Evolutionary conservation across 2,113 vertebrate genomes (phyloP), one percentile per base, ranked within the genome.

Genomic region (Chloroceryle aenea): DNA sequence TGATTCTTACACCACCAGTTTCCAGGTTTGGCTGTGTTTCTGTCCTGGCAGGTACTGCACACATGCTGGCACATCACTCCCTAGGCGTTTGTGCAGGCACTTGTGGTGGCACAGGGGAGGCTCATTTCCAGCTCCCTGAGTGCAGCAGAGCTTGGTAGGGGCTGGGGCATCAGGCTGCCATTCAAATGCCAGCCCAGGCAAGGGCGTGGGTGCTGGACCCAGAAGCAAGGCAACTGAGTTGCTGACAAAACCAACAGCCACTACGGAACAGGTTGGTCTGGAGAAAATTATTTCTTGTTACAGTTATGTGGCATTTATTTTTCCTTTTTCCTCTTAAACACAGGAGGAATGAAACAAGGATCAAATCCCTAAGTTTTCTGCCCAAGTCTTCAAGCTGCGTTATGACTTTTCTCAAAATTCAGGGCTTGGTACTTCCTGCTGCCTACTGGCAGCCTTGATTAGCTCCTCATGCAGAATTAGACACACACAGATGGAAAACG

Each of bases 131-230:
- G 64, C 79, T 88, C 55, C 30, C 6, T 4, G 17, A 38, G 22
- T 0, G 0, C 56, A 42, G 84, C 61, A 63, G 32, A 74, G 40
- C 17, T 16, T 0, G 0, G 45, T 13, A 34, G 32, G 38, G 14
- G 20, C 27, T 1, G 0, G 8, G 5, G 29, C 42, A 59, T 34
- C 29, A 59, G 47, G 55, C 42, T 64, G 73, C 22, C 61, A 32
- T 30, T 55, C 52, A 52, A 34, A 67, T 7, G 2, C 8, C 76
- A 73, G 40, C 32, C 47, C 1, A 4, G 36, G 52, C 34, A 22
- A 0, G 0, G 23, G 14, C 6, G 36, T 3, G 4, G 25, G 26
- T 1, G 2, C 7, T 34, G 36, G 45, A 63, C 26, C 45, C 12
- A 61, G n/a, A 10, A 76, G 91, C 20, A 90, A 76, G 76, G 21